Conservation (phyloP, 2,797 vertebrate genomes). For the Gila robusta region DNA sequence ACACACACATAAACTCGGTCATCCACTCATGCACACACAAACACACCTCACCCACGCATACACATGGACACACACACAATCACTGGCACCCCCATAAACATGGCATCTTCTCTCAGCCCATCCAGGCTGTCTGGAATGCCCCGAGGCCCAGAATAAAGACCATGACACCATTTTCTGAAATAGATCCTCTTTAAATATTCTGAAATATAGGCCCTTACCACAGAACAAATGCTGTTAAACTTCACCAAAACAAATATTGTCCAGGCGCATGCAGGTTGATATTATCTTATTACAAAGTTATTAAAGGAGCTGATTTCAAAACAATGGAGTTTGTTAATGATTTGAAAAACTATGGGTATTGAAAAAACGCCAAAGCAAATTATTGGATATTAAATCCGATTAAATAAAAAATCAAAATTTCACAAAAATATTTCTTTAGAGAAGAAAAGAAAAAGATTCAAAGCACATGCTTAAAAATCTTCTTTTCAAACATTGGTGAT, state of each 20-base stretch:
- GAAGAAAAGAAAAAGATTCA: neutral
- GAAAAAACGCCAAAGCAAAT: neutral
- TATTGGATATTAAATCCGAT: neutral
- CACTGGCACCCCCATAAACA: constrained; percentile 54
- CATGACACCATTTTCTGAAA: constrained; percentile 64
- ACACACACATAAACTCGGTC: constrained; percentile 41
- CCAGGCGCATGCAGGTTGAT: neutral
- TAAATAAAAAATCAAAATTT: neutral
- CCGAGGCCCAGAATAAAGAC: constrained; percentile 56
- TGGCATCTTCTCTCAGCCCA: constrained; percentile 52
- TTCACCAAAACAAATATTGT: constrained; percentile 5
- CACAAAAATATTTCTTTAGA: constrained; percentile 1
- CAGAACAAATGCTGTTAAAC: neutral
- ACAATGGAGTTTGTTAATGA: neutral
- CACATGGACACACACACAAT: constrained; percentile 30
- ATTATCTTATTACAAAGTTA: neutral
- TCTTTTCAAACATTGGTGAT: neutral
- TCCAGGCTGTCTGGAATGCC: constrained; percentile 44
- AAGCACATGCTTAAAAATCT: neutral
- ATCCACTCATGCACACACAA: constrained; percentile 42
- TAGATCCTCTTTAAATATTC: constrained; percentile 64
- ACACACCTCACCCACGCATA: constrained; percentile 24
- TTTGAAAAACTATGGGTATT: neutral
- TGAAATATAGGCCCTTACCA: constrained; percentile 31
- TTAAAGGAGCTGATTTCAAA: neutral